Conservation (phyloP, 2,888 invertebrate species). For the Pristionchus fissidentatus region DNA sequence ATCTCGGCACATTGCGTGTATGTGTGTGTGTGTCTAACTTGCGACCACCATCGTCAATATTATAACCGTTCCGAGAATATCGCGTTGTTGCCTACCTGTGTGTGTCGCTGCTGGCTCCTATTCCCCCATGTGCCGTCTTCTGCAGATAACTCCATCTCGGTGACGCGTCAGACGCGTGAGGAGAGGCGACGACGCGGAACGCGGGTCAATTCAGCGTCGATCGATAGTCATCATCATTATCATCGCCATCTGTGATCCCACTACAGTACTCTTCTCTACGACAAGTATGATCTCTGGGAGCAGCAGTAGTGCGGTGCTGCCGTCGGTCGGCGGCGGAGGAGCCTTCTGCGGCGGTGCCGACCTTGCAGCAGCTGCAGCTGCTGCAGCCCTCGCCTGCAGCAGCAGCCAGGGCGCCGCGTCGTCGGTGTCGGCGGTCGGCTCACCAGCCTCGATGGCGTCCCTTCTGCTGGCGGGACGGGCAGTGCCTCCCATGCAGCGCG, state of each 20-base stretch:
- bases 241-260: neutral
- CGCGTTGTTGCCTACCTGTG: no score
- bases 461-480: neutral
- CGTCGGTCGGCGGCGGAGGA: conserved; percentile 5
- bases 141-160: no score
- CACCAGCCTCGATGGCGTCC: conserved; percentile 13
- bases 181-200: no score
- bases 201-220: no score
- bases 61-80: no score
- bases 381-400: no score
- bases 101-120: no score
- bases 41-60: no score
- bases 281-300: conserved; percentile 37
- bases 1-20: neutral
- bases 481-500: neutral
- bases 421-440: neutral
- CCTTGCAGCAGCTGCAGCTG: neutral
- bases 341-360: neutral
- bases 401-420: no score
- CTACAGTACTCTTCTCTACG: neutral
- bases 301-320: neutral
- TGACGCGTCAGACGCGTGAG: no score
- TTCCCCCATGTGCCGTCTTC: no score
- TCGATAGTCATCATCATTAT: no score
- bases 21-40: neutral